A percentile compares a stretch with the other conserved stretches of the same genome.
Evolutionary conservation across 2,797 vertebrate species (phyloP).

Genomic region (Lithobates sylvaticus): DNA sequence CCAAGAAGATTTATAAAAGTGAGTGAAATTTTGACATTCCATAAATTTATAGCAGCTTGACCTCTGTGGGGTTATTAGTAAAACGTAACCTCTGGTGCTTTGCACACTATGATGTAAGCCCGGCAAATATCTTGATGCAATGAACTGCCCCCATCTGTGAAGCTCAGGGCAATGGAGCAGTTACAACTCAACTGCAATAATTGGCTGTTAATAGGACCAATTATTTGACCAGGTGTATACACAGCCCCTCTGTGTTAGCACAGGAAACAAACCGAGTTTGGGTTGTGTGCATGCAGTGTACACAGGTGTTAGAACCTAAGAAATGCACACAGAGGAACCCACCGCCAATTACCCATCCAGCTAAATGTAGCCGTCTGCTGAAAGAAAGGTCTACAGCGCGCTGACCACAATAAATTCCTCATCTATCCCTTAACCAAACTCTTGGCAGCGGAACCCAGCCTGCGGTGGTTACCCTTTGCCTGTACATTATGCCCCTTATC

Average conservation of each 20-base stretch:
- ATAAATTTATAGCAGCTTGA: neutral
- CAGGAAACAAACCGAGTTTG: slow-evolving; percentile 17
- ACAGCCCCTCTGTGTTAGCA: slow-evolving; percentile 31
- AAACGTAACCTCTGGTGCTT: neutral
- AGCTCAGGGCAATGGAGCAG: slow-evolving; percentile 35
- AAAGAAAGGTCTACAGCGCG: slow-evolving; percentile 24
- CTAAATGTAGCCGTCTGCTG: slow-evolving; percentile 29
- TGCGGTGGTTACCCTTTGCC: neutral
- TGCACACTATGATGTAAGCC: slow-evolving; percentile 27
- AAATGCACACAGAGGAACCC: neutral
- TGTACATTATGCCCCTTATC: neutral
- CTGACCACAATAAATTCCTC: slow-evolving; percentile 16
- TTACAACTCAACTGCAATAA: slow-evolving; percentile 49
- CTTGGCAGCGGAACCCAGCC: neutral
- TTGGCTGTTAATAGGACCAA: slow-evolving; percentile 51
- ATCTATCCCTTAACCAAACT: slow-evolving; percentile 1
- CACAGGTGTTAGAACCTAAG: slow-evolving; percentile 36
- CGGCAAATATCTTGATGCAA: slow-evolving; percentile 5
- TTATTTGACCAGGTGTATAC: slow-evolving; percentile 59
- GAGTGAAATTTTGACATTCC: neutral
- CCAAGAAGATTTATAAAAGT: neutral
- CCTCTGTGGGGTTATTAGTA: slow-evolving; percentile 15
- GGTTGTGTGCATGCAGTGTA: slow-evolving; percentile 19
- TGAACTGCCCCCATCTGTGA: slow-evolving; percentile 24
- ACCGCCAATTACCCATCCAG: slow-evolving; percentile 23